Evolutionary conservation across 2,888 invertebrate genomes (phyloP), one percentile per base, ranked within the genome.

Genomic region (Dasysyrphus tricinctus): DNA sequence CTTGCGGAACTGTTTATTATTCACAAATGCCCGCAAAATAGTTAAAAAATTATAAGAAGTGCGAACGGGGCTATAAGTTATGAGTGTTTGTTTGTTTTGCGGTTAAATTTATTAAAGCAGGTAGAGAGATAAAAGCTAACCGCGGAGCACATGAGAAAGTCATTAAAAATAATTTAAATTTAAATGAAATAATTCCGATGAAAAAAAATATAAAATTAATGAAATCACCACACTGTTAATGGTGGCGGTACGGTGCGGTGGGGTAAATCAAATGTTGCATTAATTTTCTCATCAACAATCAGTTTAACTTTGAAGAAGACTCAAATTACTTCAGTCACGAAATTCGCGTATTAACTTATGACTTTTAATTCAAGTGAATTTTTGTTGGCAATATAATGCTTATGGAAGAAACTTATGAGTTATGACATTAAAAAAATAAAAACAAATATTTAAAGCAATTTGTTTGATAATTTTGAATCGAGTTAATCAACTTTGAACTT

Each of bases 21-120:
- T 84, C 83, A 70, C 42, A 57, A 67, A 49, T 51, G 80, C 59
- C 61, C 59, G 47, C 67, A 67, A 67, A 67, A 67, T 49, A 49
- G 34, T 61, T 24, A 42, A 39, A n/a, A 59, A 12, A 11, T 54
- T 12, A 16, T 42, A 73, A 51, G 67, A 73, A 61, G 80, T 85
- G 84, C 80, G 69, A 85, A 73, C 61, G 73, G 56, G 9, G 69
- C 51, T 54, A 73, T 59, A 67, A 67, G 69, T 19, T 69, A 32
- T 77, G 72, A 54, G 69, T 69, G 73, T 80, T 83, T 85, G 84
- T 85, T 85, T 85, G 80, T 85, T 85, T 73, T 69, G 79, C 56
- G 70, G 65, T 57, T 70, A 65, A 79, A 63, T 39, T 51, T 51
- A 39, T 54, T 51, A 54, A 37, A 37, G 51, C 19, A 24, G 44